These are phyloP conservation scores for Galeopterus variegatus DNA, from an alignment of 2,113 vertebrate genomes.

Conservation along the genomic window DNA sequence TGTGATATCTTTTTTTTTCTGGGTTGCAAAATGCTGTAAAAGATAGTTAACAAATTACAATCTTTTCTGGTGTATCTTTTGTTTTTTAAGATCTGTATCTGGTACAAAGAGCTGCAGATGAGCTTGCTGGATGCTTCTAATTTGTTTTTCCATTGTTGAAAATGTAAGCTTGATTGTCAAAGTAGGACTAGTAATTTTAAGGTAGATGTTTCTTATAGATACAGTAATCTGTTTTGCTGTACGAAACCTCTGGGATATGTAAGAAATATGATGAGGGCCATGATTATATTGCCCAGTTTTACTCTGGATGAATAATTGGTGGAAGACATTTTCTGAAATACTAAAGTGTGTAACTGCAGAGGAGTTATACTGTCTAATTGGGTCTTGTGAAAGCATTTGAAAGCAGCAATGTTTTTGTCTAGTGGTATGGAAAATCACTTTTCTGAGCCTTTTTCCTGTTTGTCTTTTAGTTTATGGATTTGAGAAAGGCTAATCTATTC, in stretches of 20 bases:
- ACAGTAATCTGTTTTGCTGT: conserved; percentile 40
- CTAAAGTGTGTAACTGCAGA: conserved; percentile 47
- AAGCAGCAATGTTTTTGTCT: conserved; percentile 58
- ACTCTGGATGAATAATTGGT: conserved; percentile 54
- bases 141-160: conserved; percentile 61
- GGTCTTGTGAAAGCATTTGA: conserved; percentile 58
- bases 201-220: conserved; percentile 53
- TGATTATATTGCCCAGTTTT: conserved; percentile 23
- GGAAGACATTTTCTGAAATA: conserved; percentile 77
- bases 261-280: conserved; percentile 9
- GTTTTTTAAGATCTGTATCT: conserved; percentile 54
- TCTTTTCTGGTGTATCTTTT: background rate
- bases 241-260: conserved; percentile 34
- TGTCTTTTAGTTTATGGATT: conserved; percentile 29
- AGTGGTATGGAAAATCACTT: conserved; percentile 54
- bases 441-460: conserved; percentile 8
- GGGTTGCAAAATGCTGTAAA: conserved; percentile 19
- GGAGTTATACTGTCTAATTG: conserved; percentile 59
- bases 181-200: conserved; percentile 57
- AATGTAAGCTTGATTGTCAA: conserved; percentile 59
- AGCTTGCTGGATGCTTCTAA: conserved; percentile 30
- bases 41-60: conserved; percentile 46
- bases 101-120: background rate
- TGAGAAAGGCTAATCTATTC: conserved; percentile 36
- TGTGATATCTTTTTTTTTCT: background rate